Evolutionary conservation across 1,140 invertebrate genomes (phyloP), one percentile per base, ranked within the genome.

Genomic region (Dufourea novaeangliae): DNA sequence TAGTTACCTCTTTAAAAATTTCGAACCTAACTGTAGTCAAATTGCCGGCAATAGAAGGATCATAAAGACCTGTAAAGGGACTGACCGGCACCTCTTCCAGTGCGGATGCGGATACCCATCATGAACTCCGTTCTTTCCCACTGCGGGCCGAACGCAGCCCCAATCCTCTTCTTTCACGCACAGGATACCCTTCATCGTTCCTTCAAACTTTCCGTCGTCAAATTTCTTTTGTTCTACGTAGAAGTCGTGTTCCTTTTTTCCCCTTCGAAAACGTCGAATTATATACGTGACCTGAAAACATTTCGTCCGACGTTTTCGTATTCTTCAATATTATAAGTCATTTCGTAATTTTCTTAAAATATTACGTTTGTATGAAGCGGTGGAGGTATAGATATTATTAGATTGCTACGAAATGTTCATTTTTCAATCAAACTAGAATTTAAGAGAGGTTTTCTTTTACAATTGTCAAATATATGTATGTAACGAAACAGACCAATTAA

Each of bases 41-140:
- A 85, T 86, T 82, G 71, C 74, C 66, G 56, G 70, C 57, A 80
- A 86, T 80, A 84, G 63, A 86, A 80, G 63, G 52, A 74, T 80
- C 41, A 64, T 68, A 62, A 74, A 79, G 67, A 74, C 68, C 72
- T 82, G 80, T 25, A 5, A 68, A 57, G 34, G 25, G 22, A 39
- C 29, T 10, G 29, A 34, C 56, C 39, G 3, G 29, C 56, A 52
- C 41, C 8, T 27, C 29, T 37, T 25, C n/a, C 25, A 25, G n/a
- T 32, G 3, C 25, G 46, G 34, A 27, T 32, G 3, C 25, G 46
- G 8, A 57, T 41, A 25, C 25, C 20, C 14, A 39, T 14, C 25
- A 17, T 41, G 39, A 29, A 46, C 27, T 74, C 12, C 17, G 11
- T n/a, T 41, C 17, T 52, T n/a, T n/a, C n/a, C n/a, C n/a, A n/a